Evolutionary conservation across 1,140 invertebrate species (phyloP).

Genomic region (Papilio helenus): DNA sequence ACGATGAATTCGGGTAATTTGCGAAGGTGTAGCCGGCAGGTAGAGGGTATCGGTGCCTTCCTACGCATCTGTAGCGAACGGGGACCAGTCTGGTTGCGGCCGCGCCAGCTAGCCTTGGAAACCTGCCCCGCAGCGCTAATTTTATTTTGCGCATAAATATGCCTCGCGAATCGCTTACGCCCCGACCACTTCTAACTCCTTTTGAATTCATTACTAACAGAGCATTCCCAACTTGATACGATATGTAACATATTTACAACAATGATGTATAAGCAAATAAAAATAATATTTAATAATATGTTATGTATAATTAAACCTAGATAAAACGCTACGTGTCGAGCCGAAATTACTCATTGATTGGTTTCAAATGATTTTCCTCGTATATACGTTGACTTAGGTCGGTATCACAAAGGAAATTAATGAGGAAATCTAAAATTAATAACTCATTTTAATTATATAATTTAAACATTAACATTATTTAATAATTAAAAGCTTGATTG

Average conservation of each 20-base stretch:
- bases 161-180: slow-evolving; percentile 57
- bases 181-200: slow-evolving; percentile 41
- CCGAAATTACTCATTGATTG: background rate
- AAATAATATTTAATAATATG: background rate
- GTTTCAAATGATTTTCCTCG: background rate
- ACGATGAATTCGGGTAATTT: slow-evolving; percentile 30
- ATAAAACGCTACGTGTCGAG: background rate
- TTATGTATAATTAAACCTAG: background rate
- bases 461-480: too few relatives aligned
- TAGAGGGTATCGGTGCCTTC: slow-evolving; percentile 17
- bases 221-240: slow-evolving; percentile 32
- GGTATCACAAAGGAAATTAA: background rate
- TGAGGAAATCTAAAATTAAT: background rate
- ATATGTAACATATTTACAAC: background rate
- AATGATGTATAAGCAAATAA: background rate
- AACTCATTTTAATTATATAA: background rate
- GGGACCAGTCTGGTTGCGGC: slow-evolving; percentile 49
- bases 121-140: slow-evolving; percentile 70
- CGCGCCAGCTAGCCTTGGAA: slow-evolving; percentile 67
- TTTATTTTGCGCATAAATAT: slow-evolving; percentile 72
- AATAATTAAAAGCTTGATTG: background rate
- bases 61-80: slow-evolving; percentile 18
- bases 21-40: slow-evolving; percentile 18
- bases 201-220: slow-evolving; percentile 20
- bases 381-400: background rate